These are phyloP conservation scores for Corythaixoides concolor DNA, from an alignment of 2,113 vertebrate species.

Conservation along the genomic window DNA sequence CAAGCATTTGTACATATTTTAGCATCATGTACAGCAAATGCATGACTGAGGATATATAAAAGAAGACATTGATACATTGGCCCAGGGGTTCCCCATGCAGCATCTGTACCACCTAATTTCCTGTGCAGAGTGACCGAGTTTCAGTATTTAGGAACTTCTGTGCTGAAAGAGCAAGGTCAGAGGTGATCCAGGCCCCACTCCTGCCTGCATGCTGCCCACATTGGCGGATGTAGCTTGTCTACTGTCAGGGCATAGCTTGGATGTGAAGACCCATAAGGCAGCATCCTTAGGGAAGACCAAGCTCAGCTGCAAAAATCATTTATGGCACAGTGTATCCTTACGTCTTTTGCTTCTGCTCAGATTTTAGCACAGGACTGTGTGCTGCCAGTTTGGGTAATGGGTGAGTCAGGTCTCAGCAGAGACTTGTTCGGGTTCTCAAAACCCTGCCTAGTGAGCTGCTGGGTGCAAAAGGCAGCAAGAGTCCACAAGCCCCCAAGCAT, in stretches of 20 bases:
- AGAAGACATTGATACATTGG: neutral
- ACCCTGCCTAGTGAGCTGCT: neutral
- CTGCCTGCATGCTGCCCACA: neutral
- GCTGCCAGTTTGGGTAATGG: neutral
- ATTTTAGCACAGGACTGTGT: neutral
- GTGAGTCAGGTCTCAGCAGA: neutral
- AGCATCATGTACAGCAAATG: neutral
- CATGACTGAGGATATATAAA: neutral
- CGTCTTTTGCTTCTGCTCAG: neutral
- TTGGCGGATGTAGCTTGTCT: neutral
- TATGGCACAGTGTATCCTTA: neutral
- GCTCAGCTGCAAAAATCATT: neutral
- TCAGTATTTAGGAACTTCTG: neutral
- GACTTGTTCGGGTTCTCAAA: neutral
- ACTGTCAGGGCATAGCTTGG: neutral
- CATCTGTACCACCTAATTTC: neutral
- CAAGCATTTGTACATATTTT: neutral
- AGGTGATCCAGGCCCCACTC: neutral
- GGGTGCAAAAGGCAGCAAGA: neutral
- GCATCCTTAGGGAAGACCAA: neutral
- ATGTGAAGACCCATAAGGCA: neutral
- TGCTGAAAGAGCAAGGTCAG: neutral
- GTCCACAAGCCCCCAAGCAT: neutral
- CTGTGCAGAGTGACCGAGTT: neutral
- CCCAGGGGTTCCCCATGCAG: neutral